Conservation (phyloP, 2,113 vertebrate genomes). For the Stictonetta naevosa region DNA sequence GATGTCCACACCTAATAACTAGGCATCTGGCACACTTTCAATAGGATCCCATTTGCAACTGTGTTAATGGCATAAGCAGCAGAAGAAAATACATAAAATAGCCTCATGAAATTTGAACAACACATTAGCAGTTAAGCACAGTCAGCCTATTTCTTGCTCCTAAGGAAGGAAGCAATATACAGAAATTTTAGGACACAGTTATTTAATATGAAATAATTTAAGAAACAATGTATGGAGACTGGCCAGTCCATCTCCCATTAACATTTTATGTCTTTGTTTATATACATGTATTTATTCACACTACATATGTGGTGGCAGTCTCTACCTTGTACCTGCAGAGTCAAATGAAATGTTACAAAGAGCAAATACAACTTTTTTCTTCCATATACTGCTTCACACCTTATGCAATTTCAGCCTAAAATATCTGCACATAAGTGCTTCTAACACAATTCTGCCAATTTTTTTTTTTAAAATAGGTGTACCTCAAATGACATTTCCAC, state of each 20-base stretch:
- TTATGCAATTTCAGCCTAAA: background rate
- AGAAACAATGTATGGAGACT: background rate
- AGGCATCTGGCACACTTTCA: background rate
- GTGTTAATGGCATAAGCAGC: slow-evolving; percentile 22
- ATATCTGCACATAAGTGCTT: background rate
- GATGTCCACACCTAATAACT: background rate
- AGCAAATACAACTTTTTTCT: background rate
- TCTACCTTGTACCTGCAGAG: background rate
- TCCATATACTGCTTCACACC: background rate
- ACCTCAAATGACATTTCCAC: background rate
- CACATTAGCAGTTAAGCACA: background rate
- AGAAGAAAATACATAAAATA: slow-evolving; percentile 21
- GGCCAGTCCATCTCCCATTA: accelerated
- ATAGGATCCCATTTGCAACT: slow-evolving; percentile 37
- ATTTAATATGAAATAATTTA: background rate
- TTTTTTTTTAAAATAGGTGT: background rate
- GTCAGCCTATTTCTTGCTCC: background rate
- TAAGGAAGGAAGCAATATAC: background rate
- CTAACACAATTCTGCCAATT: background rate
- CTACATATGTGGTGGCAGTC: background rate
- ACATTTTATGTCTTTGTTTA: background rate
- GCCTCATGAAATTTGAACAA: slow-evolving; percentile 21
- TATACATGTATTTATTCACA: background rate
- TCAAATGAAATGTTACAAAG: background rate
- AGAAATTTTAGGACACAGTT: background rate